These are phyloP conservation scores for Hemistola chrysoprasaria DNA, from an alignment of 2,888 invertebrate species.

Conservation along the genomic window DNA sequence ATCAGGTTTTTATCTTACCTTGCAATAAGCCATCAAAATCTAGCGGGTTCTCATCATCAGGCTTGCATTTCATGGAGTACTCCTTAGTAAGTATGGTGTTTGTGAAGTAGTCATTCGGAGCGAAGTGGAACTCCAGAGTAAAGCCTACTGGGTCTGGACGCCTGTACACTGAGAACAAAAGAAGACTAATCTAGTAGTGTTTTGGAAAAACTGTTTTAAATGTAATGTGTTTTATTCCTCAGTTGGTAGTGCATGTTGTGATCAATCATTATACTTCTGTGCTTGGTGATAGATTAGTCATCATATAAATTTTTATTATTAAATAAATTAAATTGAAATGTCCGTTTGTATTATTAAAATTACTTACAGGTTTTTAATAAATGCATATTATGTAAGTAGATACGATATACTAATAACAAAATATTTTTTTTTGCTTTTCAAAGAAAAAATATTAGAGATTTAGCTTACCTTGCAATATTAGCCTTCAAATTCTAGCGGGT, in stretches of 20 bases:
- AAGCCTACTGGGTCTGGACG: constrained; percentile 78
- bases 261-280: constrained; percentile 27
- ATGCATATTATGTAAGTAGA: no score
- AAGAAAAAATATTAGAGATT: no score
- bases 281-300: constrained; percentile 47
- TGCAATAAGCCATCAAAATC: constrained; percentile 95
- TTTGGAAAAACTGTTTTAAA: background rate
- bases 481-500: constrained; percentile 95
- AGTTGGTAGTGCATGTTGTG: constrained; percentile 65
- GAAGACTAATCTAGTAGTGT: background rate
- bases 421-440: no score
- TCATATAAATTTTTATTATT: constrained; percentile 46
- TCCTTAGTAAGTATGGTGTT: constrained; percentile 94
- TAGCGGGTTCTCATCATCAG: constrained; percentile 92
- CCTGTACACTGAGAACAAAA: constrained; percentile 61
- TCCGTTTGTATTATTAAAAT: no score
- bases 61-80: constrained; percentile 94
- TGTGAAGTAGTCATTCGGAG: constrained; percentile 94
- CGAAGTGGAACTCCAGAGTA: constrained; percentile 94
- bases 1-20: constrained; percentile 77
- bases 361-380: no score
- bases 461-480: constrained; percentile 89
- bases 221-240: constrained; percentile 25
- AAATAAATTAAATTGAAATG: constrained; percentile 16
- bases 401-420: no score